Conservation (phyloP, 2,888 invertebrate genomes). For the Ceraclea dissimilis region DNA sequence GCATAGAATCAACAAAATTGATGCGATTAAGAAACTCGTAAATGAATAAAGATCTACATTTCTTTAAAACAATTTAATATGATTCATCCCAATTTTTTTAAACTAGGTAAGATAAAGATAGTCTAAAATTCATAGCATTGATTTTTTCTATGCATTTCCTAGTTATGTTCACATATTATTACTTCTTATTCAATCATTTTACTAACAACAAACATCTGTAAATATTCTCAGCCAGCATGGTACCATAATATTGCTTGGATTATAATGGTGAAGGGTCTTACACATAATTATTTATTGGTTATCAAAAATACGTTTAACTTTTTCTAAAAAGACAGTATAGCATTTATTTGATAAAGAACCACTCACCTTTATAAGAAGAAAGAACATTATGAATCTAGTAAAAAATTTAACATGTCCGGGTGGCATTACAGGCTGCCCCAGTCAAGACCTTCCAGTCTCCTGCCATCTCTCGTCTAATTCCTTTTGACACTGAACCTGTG, state of each 20-base stretch:
- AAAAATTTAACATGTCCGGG: conserved; percentile 15
- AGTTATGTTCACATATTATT: not conserved
- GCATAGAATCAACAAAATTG: too few species aligned
- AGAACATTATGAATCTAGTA: not conserved
- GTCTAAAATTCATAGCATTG: too few species aligned
- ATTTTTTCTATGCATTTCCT: too few species aligned
- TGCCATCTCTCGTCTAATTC: conserved; percentile 23
- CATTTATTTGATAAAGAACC: not conserved
- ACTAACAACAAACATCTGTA: conserved; percentile 6
- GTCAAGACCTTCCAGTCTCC: conserved; percentile 24
- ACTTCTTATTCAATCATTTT: not conserved
- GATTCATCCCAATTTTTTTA: too few species aligned
- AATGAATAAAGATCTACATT: too few species aligned
- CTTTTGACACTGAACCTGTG: conserved; percentile 33
- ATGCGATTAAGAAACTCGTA: too few species aligned
- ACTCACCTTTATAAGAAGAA: not conserved
- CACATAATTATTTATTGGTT: too few species aligned
- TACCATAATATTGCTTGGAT: not conserved
- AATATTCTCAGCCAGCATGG: not conserved
- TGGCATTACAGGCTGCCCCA: conserved; percentile 26
- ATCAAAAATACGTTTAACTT: too few species aligned
- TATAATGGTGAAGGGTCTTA: conserved; percentile 4
- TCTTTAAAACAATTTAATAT: too few species aligned
- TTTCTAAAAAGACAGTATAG: too few species aligned
- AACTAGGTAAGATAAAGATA: too few species aligned